Conservation (phyloP, 2,113 vertebrate species). For the Dasyurus viverrinus region DNA sequence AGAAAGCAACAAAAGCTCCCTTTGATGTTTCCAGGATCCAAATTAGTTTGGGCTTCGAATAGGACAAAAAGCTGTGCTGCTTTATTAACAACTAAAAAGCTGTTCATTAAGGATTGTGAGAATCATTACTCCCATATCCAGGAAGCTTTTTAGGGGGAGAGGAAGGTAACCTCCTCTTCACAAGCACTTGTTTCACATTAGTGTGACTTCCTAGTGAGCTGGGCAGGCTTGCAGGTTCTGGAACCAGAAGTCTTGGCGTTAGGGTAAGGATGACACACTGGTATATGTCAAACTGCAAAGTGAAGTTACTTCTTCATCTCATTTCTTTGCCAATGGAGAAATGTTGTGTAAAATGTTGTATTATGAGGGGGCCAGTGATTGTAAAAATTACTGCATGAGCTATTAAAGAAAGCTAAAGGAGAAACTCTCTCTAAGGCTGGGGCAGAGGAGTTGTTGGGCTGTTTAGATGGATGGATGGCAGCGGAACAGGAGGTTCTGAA, state of each 20-base stretch:
- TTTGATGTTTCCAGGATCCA: conserved; percentile 31
- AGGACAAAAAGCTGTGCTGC: conserved; percentile 41
- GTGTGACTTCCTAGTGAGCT: background rate
- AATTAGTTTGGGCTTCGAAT: conserved; percentile 20
- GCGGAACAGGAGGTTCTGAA: no score
- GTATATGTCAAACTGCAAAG: background rate
- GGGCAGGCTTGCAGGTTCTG: background rate
- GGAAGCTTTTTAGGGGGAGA: background rate
- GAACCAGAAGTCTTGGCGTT: background rate
- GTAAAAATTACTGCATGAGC: conserved; percentile 53
- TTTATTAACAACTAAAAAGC: background rate
- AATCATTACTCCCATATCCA: conserved; percentile 8
- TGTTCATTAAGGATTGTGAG: background rate
- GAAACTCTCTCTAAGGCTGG: background rate
- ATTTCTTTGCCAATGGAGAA: background rate
- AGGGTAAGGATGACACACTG: background rate
- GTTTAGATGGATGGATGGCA: no score
- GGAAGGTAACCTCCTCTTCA: accelerated
- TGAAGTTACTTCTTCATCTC: background rate
- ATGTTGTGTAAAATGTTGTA: background rate
- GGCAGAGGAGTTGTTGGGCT: background rate
- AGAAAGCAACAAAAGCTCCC: conserved; percentile 23
- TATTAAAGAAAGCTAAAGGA: conserved; percentile 22
- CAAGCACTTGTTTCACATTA: background rate
- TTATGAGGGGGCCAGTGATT: background rate